Percentiles rank a stretch among this genome's conserved stretches.
phyloP scores from a whole-genome alignment of 2,888 invertebrate genomes.

The Resseliella maxima region DNA sequence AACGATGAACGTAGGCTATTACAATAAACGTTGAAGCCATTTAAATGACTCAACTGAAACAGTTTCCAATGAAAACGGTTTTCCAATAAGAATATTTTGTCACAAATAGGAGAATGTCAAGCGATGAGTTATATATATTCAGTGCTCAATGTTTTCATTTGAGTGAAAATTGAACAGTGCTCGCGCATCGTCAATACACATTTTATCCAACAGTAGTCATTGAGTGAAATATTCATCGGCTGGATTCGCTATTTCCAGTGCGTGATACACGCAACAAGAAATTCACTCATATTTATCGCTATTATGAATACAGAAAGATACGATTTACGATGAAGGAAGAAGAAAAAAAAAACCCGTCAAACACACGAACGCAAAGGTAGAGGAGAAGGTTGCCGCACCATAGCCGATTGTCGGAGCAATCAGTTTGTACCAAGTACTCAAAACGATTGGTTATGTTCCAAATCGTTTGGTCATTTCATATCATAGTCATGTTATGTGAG shows the following conservation, averaged over 20 bases:
- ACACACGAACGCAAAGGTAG: not conserved
- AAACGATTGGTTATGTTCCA: slow-evolving; percentile 41
- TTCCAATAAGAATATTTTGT: slow-evolving; percentile 37
- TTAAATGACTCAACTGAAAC: not conserved
- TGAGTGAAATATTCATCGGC: not conserved
- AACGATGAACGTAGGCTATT: not conserved
- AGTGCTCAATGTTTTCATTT: not conserved
- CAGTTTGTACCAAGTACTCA: slow-evolving; percentile 55
- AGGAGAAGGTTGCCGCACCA: slow-evolving; percentile 42
- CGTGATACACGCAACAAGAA: not conserved
- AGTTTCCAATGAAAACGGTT: no score
- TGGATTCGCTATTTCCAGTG: not conserved
- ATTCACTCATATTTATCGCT: slow-evolving; percentile 10
- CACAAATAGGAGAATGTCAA: slow-evolving; percentile 28
- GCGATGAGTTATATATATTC: not conserved
- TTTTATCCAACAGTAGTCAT: not conserved
- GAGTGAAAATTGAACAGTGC: not conserved
- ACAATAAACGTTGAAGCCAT: not conserved
- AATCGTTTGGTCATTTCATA: slow-evolving; percentile 34
- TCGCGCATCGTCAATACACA: not conserved
- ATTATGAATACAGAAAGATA: no score
- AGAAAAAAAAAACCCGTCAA: not conserved
- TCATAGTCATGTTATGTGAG: not conserved
- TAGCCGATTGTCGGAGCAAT: slow-evolving; percentile 7
- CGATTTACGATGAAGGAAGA: not conserved